Conservation (phyloP, 2,113 vertebrate species). For the Acrocephalus kingi region DNA sequence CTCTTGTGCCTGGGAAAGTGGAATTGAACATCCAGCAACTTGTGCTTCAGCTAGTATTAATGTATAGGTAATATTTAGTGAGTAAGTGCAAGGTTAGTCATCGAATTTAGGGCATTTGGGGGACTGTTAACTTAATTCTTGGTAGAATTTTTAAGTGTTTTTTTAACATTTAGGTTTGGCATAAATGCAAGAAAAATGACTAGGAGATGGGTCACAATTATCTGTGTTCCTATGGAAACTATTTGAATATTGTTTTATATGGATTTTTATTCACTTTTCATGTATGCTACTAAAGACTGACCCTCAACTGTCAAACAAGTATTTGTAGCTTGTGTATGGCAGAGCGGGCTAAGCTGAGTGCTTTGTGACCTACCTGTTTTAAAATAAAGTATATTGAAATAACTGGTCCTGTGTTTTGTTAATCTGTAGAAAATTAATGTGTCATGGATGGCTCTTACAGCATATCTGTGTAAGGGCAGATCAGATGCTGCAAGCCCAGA, state of each 20-base stretch:
- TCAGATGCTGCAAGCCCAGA: neutral
- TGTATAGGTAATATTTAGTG: slow-evolving; percentile 69
- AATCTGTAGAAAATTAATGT: neutral
- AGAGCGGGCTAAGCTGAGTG: slow-evolving; percentile 60
- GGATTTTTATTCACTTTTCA: slow-evolving; percentile 83
- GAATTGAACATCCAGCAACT: slow-evolving; percentile 80
- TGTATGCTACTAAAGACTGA: slow-evolving; percentile 71
- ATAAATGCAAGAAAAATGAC: slow-evolving; percentile 74
- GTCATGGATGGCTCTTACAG: neutral
- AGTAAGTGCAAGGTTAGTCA: slow-evolving; percentile 55
- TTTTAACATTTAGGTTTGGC: slow-evolving; percentile 66
- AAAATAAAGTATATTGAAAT: slow-evolving; percentile 81
- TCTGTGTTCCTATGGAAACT: slow-evolving; percentile 98
- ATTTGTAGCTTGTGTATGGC: slow-evolving; percentile 82
- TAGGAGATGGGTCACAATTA: slow-evolving; percentile 89
- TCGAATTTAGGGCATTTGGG: slow-evolving; percentile 65
- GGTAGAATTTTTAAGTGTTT: slow-evolving; percentile 69
- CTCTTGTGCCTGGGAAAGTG: slow-evolving; percentile 87
- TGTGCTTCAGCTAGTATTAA: slow-evolving; percentile 83
- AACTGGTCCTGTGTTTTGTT: slow-evolving; percentile 8
- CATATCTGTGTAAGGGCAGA: neutral
- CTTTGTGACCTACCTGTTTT: slow-evolving; percentile 74
- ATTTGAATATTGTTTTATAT: slow-evolving; percentile 87
- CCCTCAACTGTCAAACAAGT: slow-evolving; percentile 74
- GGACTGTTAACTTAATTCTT: slow-evolving; percentile 79